These are phyloP conservation scores for Leptinotarsa juncta DNA, from an alignment of 2,888 invertebrate species.

Conservation along the genomic window DNA sequence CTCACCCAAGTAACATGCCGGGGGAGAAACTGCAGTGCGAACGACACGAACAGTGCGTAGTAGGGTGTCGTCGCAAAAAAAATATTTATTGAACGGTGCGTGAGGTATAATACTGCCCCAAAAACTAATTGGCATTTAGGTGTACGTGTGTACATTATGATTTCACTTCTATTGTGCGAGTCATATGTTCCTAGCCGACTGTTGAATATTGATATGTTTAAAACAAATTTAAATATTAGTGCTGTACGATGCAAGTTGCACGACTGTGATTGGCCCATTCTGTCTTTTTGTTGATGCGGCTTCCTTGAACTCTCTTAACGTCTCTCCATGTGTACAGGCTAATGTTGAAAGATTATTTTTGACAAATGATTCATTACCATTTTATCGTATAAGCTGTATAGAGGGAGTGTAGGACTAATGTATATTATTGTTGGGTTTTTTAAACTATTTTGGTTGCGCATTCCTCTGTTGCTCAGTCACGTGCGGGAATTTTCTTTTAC, in stretches of 20 bases:
- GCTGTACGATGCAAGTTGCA: conserved; percentile 57
- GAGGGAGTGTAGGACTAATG: conserved; percentile 64
- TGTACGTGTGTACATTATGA: conserved; percentile 58
- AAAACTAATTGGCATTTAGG: conserved; percentile 51
- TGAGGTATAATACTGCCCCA: conserved; percentile 48
- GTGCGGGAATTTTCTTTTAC: conserved; percentile 2
- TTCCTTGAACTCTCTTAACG: conserved; percentile 49
- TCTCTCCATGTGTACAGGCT: conserved; percentile 63
- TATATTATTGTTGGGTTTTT: conserved; percentile 64
- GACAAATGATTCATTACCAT: conserved; percentile 64
- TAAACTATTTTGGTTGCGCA: conserved; percentile 35
- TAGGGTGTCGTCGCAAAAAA: conserved; percentile 24
- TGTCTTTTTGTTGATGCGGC: conserved; percentile 51
- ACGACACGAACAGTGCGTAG: conserved; percentile 31
- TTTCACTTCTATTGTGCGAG: conserved; percentile 58
- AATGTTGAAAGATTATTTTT: conserved; percentile 65
- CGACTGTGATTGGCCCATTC: conserved; percentile 63
- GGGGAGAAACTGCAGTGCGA: conserved; percentile 11
- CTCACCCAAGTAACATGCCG: conserved; percentile 64
- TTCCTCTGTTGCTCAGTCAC: conserved; percentile 60
- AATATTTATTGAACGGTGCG: conserved; percentile 35
- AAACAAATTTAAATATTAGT: conserved; percentile 51
- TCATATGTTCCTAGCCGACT: conserved; percentile 63
- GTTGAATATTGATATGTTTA: conserved; percentile 60
- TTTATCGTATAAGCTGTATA: conserved; percentile 64